phyloP scores from a whole-genome alignment of 2,888 invertebrate species.

The Ganaspis brasiliensis region DNA sequence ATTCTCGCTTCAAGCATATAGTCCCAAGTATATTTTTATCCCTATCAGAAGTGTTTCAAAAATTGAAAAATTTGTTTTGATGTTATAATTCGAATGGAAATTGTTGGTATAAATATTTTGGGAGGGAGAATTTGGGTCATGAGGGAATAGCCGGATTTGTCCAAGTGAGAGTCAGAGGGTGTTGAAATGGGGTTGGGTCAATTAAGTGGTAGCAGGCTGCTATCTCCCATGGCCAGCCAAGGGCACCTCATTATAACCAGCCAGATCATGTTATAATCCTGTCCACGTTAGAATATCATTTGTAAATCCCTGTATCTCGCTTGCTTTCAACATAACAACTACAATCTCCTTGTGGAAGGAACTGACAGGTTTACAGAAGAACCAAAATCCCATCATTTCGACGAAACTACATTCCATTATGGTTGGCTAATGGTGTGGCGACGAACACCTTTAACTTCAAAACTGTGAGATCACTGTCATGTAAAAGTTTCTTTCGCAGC shows the following conservation, averaged over 20 bases:
- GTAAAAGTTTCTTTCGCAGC: not conserved
- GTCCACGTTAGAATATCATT: constrained; percentile 73
- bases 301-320: constrained; percentile 65
- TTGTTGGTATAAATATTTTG: constrained; percentile 22
- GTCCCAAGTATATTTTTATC: too few relatives aligned
- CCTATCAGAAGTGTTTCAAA: too few relatives aligned
- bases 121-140: constrained; percentile 49
- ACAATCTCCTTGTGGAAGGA: not conserved
- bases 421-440: constrained; percentile 66
- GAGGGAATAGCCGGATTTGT: constrained; percentile 26
- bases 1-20: too few relatives aligned
- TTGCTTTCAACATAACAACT: constrained; percentile 23
- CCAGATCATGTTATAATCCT: constrained; percentile 73
- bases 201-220: constrained; percentile 74
- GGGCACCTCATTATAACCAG: constrained; percentile 75
- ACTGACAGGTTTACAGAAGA: constrained; percentile 63
- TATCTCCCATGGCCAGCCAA: constrained; percentile 74
- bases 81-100: not conserved
- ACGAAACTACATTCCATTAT: constrained; percentile 71
- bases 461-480: constrained; percentile 33
- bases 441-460: constrained; percentile 23
- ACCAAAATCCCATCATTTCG: constrained; percentile 67
- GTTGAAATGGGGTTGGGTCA: constrained; percentile 58
- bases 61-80: too few relatives aligned
- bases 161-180: constrained; percentile 36